Conservation (phyloP, 1,140 invertebrate genomes). For the Copidosoma floridanum region DNA sequence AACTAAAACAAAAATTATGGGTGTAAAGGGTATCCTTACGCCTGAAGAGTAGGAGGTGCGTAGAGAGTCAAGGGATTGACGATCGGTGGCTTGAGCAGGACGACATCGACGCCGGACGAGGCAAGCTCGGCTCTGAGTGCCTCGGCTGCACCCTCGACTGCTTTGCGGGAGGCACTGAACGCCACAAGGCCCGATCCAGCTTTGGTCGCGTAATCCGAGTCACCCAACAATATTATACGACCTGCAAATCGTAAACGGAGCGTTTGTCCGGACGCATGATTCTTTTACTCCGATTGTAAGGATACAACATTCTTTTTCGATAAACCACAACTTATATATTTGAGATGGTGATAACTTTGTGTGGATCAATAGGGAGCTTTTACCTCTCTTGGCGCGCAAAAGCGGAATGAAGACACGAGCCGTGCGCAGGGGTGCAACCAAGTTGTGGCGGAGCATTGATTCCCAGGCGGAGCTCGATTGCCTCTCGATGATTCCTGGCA, state of each 20-base stretch:
- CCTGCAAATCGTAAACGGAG: constrained; percentile 38
- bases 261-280: no score
- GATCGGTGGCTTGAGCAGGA: constrained; percentile 71
- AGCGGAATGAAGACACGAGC: constrained; percentile 73
- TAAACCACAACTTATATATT: no score
- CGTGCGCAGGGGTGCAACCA: constrained; percentile 71
- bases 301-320: no score
- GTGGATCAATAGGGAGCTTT: no score
- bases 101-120: constrained; percentile 69
- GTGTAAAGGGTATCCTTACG: no score
- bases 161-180: constrained; percentile 67
- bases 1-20: no score
- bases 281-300: no score
- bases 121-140: constrained; percentile 68
- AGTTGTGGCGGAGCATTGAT: constrained; percentile 71
- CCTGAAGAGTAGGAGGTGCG: constrained; percentile 59
- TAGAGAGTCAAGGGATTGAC: constrained; percentile 66
- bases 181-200: constrained; percentile 62
- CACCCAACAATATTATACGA: constrained; percentile 55
- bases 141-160: constrained; percentile 70
- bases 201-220: constrained; percentile 41
- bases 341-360: no score
- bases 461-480: constrained; percentile 77
- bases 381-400: constrained; percentile 60
- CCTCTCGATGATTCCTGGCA: constrained; percentile 66